Base-by-base conservation (phyloP, 2,797 vertebrate genomes). In the Galago senegalensis region DNA sequence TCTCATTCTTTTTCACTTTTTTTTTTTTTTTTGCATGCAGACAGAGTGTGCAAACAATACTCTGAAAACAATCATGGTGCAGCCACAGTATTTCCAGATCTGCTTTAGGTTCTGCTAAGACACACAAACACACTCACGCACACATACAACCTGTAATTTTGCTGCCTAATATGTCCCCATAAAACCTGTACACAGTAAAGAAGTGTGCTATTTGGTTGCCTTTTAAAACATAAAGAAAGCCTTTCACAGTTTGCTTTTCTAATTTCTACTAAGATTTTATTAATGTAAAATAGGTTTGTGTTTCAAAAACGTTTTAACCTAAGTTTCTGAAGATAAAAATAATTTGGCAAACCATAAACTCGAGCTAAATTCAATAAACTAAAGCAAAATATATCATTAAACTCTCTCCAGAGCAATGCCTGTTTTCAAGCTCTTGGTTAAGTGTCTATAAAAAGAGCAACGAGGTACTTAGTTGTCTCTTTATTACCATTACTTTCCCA, bases 361-460 rank as follows among this genome's bases (percentile, higher is more conserved):
- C 72, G 46, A 95, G 53, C 76, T 91, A 84, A 96, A 94, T 96
- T 94, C 91, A 97, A 97, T 97, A 95, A 97, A 93, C 65, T 84
- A 90, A 95, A 97, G 95, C 89, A 81, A 95, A 94, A 95, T 67
- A 96, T 92, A 93, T 94, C 82, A 93, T 95, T 97, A 96, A 96
- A 89, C 56, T 91, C 73, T 96, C 89, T 95, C 89, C 31, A 61
- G 83, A 96, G 96, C 37, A 79, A 75, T 83, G 94, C 34, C 79
- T 87, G 83, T 61, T 96, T 96, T 67, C 75, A 88, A 92, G 70
- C 34, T 89, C 79, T 77, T 67, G 60, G 60, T 72, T 96, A 97
- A 96, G 83, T 92, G n/a, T 94, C 90, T 87, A 96, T 97, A 94
- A 97, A 97, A 97, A 94, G 85, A 96, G 85, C 92, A 96, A 92